Evolutionary conservation across 2,888 invertebrate species (phyloP).

Genomic region (Trichopoda pennipes): DNA sequence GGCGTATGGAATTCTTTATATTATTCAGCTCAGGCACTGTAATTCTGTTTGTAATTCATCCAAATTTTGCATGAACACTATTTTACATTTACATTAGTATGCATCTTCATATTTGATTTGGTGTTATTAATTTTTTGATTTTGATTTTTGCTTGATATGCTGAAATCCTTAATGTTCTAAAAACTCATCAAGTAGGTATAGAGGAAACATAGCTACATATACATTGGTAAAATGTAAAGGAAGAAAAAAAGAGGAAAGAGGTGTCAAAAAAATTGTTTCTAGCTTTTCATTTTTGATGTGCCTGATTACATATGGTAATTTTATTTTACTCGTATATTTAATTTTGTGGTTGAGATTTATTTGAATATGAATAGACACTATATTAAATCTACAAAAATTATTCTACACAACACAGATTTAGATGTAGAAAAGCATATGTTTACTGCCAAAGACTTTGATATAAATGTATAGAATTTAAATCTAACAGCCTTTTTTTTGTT

Average conservation of each 20-base stretch:
- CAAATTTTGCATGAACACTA: not conserved
- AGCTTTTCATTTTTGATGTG: constrained; percentile 48
- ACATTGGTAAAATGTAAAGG: not conserved
- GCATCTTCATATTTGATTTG: constrained; percentile 15
- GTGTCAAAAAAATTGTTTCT: constrained; percentile 39
- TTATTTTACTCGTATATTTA: constrained; percentile 57
- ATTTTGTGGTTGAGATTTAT: constrained; percentile 70
- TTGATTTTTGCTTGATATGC: constrained; percentile 55
- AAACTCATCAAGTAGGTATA: not conserved
- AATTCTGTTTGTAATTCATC: not conserved
- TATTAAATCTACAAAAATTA: constrained; percentile 13
- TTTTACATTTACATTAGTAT: not conserved
- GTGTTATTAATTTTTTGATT: constrained; percentile 55
- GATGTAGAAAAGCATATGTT: not conserved
- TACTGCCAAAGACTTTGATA: constrained; percentile 1
- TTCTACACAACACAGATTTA: not conserved
- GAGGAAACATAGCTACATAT: not conserved
- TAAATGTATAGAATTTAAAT: constrained; percentile 42
- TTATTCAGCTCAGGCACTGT: too few relatives aligned
- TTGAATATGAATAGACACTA: constrained; percentile 67
- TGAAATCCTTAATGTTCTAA: not conserved
- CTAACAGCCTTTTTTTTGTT: constrained; percentile 50
- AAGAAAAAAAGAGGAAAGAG: not conserved
- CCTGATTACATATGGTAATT: constrained; percentile 63
- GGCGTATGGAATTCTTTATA: too few relatives aligned